A percentile compares a stretch with the other conserved stretches of the same genome.
Evolutionary conservation across 2,113 vertebrate genomes (phyloP).

Genomic region (Alligator sinensis): DNA sequence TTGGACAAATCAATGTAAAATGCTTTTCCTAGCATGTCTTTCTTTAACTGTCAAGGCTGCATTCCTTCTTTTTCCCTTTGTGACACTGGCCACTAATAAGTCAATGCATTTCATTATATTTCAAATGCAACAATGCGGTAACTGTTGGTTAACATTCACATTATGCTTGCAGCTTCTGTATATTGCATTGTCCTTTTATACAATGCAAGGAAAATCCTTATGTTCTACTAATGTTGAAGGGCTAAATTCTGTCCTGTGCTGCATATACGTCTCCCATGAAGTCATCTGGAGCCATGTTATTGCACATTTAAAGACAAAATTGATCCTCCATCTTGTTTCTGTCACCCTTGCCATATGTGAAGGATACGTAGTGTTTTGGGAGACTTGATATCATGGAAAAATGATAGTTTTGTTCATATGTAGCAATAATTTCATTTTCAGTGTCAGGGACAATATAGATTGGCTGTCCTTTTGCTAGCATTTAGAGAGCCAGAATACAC

Average conservation of each 20-base stretch:
- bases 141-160: neutral
- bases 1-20: neutral
- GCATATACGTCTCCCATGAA: neutral
- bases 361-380: neutral
- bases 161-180: neutral
- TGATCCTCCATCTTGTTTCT: neutral
- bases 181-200: neutral
- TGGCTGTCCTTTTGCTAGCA: neutral
- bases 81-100: neutral
- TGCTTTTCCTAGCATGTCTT: neutral
- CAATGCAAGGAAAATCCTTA: neutral
- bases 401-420: conserved; percentile 7
- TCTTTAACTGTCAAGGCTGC: neutral
- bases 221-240: neutral
- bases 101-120: neutral
- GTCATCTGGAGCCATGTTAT: neutral
- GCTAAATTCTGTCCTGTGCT: neutral
- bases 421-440: neutral
- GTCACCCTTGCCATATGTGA: conserved; percentile 14
- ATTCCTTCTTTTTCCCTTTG: neutral
- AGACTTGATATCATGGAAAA: conserved; percentile 8
- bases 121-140: neutral
- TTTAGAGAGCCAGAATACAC: neutral
- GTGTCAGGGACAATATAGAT: conserved; percentile 11
- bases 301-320: neutral